Evolutionary conservation across 1,140 invertebrate genomes (phyloP).

Genomic region (Trachymyrmex septentrionalis): DNA sequence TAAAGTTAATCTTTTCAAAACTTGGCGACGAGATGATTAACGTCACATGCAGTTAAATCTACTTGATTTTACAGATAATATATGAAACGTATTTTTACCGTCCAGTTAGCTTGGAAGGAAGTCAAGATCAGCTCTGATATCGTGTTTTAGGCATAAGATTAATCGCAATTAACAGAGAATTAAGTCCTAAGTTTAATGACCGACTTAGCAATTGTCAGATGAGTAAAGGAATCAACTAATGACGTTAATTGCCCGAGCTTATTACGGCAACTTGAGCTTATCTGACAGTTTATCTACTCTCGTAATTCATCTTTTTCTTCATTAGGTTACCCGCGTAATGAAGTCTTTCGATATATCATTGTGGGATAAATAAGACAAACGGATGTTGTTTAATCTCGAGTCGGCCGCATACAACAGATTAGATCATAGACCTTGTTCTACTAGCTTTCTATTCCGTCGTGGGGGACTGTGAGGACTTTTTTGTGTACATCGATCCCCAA

Average conservation of each 20-base stretch:
- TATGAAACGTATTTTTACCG: neutral
- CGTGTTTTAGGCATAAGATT: constrained; percentile 29
- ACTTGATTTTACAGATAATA: neutral
- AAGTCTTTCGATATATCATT: neutral
- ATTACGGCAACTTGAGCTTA: neutral
- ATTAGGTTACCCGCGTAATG: neutral
- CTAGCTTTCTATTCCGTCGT: constrained; percentile 14
- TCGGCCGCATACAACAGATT: neutral
- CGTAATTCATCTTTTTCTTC: neutral
- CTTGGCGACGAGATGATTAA: neutral
- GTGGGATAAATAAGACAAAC: neutral
- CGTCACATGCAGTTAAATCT: neutral
- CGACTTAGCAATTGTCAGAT: constrained; percentile 18
- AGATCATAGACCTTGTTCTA: constrained; percentile 11
- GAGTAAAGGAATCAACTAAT: neutral
- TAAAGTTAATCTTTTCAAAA: constrained; percentile 24
- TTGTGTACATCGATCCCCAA: neutral
- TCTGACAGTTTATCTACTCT: neutral
- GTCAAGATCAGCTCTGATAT: neutral
- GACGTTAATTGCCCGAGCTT: constrained; percentile 3
- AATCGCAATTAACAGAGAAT: constrained; percentile 58
- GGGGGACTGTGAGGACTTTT: neutral
- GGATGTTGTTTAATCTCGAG: neutral
- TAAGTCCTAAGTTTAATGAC: constrained; percentile 65
- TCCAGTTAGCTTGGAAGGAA: neutral